Percentiles rank a stretch among this genome's conserved stretches.
Evolutionary conservation across 2,797 vertebrate genomes (phyloP).

Genomic region (Zenarchopterus dispar): DNA sequence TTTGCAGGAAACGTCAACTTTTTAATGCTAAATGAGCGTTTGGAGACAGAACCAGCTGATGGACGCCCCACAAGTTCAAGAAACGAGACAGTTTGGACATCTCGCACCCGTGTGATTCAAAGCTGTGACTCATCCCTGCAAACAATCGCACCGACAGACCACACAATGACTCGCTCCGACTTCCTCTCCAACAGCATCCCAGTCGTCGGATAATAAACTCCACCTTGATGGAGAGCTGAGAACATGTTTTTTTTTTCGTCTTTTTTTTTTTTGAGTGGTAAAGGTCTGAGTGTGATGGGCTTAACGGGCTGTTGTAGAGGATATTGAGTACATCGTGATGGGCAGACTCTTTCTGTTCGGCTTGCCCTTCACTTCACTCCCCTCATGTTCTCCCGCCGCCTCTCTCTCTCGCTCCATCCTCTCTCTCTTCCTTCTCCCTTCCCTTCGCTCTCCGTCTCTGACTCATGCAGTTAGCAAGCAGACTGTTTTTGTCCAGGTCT

Average conservation of each 20-base stretch:
- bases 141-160: no score
- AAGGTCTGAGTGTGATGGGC: constrained; percentile 56
- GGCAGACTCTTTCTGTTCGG: constrained; percentile 40
- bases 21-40: no score
- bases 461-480: constrained; percentile 69
- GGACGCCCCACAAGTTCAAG: no score
- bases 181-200: constrained; percentile 32
- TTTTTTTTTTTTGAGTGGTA: constrained; percentile 21
- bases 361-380: constrained; percentile 30
- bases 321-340: constrained; percentile 56
- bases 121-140: no score
- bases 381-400: constrained; percentile 23
- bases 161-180: no score
- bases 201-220: constrained; percentile 68
- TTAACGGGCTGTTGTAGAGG: constrained; percentile 52
- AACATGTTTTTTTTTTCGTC: constrained; percentile 42
- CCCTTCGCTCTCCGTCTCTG: constrained; percentile 37
- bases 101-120: no score
- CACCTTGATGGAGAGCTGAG: constrained; percentile 53
- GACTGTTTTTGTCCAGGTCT: constrained; percentile 69
- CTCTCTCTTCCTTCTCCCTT: constrained; percentile 11
- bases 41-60: no score
- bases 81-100: no score
- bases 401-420: constrained; percentile 12
- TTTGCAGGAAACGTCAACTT: no score